These are phyloP conservation scores for Holcopasites calliopsidis DNA, from an alignment of 1,140 invertebrate genomes.

Conservation along the genomic window DNA sequence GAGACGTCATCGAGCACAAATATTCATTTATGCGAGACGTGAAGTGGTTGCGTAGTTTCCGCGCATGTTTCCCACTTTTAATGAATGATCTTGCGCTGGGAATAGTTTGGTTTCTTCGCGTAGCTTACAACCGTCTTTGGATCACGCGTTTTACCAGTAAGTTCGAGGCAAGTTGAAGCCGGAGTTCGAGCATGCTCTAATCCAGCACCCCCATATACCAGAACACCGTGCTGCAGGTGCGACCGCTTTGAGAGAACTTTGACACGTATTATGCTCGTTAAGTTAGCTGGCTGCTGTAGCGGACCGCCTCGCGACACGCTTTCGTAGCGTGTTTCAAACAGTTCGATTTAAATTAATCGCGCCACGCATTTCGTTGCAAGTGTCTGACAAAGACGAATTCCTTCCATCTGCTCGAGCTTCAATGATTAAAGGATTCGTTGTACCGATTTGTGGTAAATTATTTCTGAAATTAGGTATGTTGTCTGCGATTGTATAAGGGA, in stretches of 20 bases:
- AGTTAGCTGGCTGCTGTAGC: constrained; percentile 46
- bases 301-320: constrained; percentile 22
- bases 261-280: constrained; percentile 72
- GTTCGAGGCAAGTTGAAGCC: constrained; percentile 55
- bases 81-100: neutral
- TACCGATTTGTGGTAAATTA: no score
- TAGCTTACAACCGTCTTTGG: constrained; percentile 45
- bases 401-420: neutral
- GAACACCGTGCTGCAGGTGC: constrained; percentile 51
- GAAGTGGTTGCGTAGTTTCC: no score
- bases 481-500: no score
- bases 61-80: neutral
- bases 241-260: constrained; percentile 62
- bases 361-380: neutral
- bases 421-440: neutral
- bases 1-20: no score
- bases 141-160: constrained; percentile 65
- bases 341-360: constrained; percentile 49
- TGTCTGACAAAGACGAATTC: neutral
- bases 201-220: constrained; percentile 43
- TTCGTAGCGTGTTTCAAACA: constrained; percentile 43
- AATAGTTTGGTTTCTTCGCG: constrained; percentile 39
- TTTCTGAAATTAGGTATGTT: no score
- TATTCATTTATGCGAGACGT: no score
- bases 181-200: constrained; percentile 48